These are phyloP conservation scores for Pao palembangensis DNA, from an alignment of 2,113 vertebrate genomes.

Conservation along the genomic window DNA sequence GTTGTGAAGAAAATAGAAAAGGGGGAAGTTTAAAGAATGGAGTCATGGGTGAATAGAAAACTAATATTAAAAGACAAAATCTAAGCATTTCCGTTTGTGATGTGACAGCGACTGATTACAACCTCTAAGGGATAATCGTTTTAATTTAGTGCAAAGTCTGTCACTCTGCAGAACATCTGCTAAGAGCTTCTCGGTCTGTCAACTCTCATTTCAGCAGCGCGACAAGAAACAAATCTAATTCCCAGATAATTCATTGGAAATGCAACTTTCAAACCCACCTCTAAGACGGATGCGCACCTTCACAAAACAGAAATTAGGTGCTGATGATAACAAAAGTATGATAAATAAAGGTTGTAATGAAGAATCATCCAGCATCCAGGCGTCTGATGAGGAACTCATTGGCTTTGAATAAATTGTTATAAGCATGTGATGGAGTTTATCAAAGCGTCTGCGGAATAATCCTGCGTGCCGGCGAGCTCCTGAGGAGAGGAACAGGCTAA, in stretches of 20 bases:
- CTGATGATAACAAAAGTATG: neutral
- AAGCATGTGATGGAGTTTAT: constrained; percentile 16
- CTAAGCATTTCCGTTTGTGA: neutral
- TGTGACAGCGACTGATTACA: neutral
- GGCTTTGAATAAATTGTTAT: constrained; percentile 6
- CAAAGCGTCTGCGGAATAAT: constrained; percentile 25
- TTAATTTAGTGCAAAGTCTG: neutral
- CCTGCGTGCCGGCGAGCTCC: constrained; percentile 29
- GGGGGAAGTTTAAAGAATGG: constrained; percentile 4
- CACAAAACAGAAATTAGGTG: no score
- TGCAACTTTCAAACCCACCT: no score
- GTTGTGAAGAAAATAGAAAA: neutral
- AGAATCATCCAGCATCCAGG: neutral
- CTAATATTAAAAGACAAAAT: neutral
- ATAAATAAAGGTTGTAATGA: constrained; percentile 10
- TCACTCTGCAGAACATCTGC: neutral
- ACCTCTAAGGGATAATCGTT: neutral
- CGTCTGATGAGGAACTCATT: neutral
- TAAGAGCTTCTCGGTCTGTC: no score
- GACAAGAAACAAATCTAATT: no score
- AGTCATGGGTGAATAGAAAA: constrained; percentile 4
- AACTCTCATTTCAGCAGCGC: no score
- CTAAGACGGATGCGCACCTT: no score
- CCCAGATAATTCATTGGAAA: no score
- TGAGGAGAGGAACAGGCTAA: constrained; percentile 40